Base-by-base conservation (phyloP, 2,113 vertebrate genomes). In the Potamarius usumacintae region DNA sequence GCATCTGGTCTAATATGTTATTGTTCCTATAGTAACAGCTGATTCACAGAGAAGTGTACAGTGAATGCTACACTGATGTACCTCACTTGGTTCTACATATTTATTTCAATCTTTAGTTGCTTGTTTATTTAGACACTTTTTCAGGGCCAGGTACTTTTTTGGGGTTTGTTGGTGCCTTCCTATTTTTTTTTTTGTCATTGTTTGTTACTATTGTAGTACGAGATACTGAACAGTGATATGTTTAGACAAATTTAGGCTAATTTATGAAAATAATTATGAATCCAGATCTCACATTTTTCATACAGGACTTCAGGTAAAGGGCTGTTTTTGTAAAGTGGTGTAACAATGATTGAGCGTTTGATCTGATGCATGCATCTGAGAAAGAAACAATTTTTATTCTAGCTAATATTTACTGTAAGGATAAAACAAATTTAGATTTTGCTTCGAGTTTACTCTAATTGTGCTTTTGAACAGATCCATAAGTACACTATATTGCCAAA, bases 391-490 rank as follows among this genome's bases (percentile, higher is more conserved):
- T 55, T 52, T 53, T 30, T 2, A 27, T 52, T n/a, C 9, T 85
- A 74, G 83, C 9, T n/a, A 1, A 48, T 42, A 7, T 76, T 27
- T 62, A 52, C 25, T 57, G 5, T 34, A 72, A 71, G 53, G 53
- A 25, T 76, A 1, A 7, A 17, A 11, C 20, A 2, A 15, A 27
- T 80, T 20, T 11, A 4, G 22, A 15, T 84, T 48, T 27, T 34
- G 14, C 22, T 42, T 80, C 27, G 72, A 27, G 12, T 72, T 74
- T 42, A 57, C 53, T 80, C 74, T 69, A 81, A 42, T 2, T 60
- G n/a, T 14, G 20, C 17, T 85, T 87, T 87, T 89, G 48, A 82
- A 85, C 82, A 30, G 14, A 30, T 55, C 30, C 15, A 20, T 10
- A 30, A 58, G 4, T 42, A 30, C 30, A 30, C 30, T 30, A 30